Evolutionary conservation across 2,888 invertebrate genomes (phyloP).

Genomic region (Tupiocoris notatus): DNA sequence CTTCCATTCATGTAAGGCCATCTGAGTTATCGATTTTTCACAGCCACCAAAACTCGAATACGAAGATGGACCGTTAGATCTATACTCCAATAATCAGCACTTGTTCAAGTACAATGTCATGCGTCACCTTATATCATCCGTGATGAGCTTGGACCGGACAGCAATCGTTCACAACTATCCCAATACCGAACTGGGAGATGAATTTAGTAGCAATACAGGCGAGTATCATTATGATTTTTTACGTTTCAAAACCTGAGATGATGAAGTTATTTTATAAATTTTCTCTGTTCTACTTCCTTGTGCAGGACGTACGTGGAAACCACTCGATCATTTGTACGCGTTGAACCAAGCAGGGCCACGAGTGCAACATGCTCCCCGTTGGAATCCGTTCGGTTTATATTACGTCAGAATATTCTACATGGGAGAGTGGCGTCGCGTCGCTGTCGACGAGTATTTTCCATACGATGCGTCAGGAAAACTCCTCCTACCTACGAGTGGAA

Average conservation of each 20-base stretch:
- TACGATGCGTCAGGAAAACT: slow-evolving; percentile 53
- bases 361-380: slow-evolving; percentile 37
- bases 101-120: slow-evolving; percentile 38
- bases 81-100: slow-evolving; percentile 28
- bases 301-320: slow-evolving; percentile 42
- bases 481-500: slow-evolving; percentile 53
- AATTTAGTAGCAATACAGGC: slow-evolving; percentile 7
- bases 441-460: slow-evolving; percentile 57
- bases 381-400: slow-evolving; percentile 55
- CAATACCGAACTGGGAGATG: slow-evolving; percentile 32
- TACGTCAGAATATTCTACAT: slow-evolving; percentile 56
- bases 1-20: too few relatives aligned
- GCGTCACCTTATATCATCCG: slow-evolving; percentile 40
- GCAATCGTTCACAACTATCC: slow-evolving; percentile 37
- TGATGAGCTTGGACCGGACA: slow-evolving; percentile 41
- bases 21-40: neutral
- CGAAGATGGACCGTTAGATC: slow-evolving; percentile 26
- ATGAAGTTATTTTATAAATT: neutral
- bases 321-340: slow-evolving; percentile 46
- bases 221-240: too few relatives aligned
- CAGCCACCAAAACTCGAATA: slow-evolving; percentile 25
- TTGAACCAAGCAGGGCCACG: slow-evolving; percentile 43
- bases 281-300: too few relatives aligned
- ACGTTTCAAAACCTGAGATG: too few relatives aligned
- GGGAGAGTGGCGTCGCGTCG: slow-evolving; percentile 57